Evolutionary conservation across 2,113 vertebrate genomes (phyloP).

Genomic region (Oriolus oriolus): DNA sequence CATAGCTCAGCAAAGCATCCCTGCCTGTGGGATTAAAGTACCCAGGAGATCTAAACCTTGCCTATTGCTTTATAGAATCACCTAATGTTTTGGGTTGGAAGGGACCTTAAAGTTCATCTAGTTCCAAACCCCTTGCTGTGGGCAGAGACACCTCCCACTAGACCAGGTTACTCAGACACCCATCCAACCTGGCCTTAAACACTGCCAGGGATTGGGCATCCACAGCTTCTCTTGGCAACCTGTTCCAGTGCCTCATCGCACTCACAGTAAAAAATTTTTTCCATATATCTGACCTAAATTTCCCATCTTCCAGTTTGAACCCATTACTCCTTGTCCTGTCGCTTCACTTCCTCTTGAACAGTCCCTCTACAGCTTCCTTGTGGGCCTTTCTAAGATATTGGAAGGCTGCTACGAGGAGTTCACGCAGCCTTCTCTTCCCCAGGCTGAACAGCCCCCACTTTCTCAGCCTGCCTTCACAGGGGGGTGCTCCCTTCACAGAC

Average conservation of each 20-base stretch:
- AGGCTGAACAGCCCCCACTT: not conserved
- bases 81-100: not conserved
- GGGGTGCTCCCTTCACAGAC: accelerated
- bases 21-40: not conserved
- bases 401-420: not conserved
- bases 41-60: not conserved
- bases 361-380: not conserved
- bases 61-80: not conserved
- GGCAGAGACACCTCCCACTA: not conserved
- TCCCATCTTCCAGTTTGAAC: not conserved
- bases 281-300: not conserved
- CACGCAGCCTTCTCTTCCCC: accelerated
- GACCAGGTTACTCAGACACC: not conserved
- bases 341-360: not conserved
- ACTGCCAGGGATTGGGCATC: not conserved
- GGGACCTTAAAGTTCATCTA: not conserved
- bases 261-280: not conserved
- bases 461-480: not conserved
- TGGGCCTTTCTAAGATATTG: not conserved
- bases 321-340: not conserved
- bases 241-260: not conserved
- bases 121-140: not conserved
- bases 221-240: not conserved
- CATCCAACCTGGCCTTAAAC: not conserved
- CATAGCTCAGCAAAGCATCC: not conserved